Evolutionary conservation across 2,888 invertebrate species (phyloP).

Genomic region (Trichacis sp.): DNA sequence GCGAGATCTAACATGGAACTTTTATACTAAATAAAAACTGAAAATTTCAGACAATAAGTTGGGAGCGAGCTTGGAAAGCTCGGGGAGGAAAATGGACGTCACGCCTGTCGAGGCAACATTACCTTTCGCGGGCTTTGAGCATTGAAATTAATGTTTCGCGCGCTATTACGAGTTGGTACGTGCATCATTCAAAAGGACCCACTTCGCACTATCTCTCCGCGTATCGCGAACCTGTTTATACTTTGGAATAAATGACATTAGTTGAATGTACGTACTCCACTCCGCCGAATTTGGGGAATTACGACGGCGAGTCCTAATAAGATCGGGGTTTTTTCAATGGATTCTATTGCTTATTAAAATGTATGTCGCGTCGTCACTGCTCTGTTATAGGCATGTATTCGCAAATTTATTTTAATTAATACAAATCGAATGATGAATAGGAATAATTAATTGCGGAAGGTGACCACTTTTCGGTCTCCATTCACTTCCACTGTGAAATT

Average conservation of each 20-base stretch:
- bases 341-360: no score
- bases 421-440: no score
- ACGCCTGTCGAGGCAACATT: slow-evolving; percentile 16
- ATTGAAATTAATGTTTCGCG: slow-evolving; percentile 38
- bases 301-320: no score
- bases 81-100: slow-evolving; percentile 27
- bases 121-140: slow-evolving; percentile 27
- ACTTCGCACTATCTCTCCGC: background rate
- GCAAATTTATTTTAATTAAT: no score
- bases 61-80: slow-evolving; percentile 29
- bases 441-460: no score
- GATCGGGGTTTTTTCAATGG: no score
- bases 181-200: background rate
- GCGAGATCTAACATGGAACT: slow-evolving; percentile 50
- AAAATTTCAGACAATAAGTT: slow-evolving; percentile 59
- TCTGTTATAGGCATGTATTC: no score
- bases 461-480: no score
- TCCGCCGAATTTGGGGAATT: no score
- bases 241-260: slow-evolving; percentile 2
- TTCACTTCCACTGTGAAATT: no score
- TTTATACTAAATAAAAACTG: slow-evolving; percentile 64
- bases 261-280: background rate
- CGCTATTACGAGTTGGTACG: slow-evolving; percentile 21
- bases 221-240: slow-evolving; percentile 1
- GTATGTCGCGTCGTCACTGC: no score